phyloP scores from a whole-genome alignment of 2,113 vertebrate species.

The Gobiocypris rarus region DNA sequence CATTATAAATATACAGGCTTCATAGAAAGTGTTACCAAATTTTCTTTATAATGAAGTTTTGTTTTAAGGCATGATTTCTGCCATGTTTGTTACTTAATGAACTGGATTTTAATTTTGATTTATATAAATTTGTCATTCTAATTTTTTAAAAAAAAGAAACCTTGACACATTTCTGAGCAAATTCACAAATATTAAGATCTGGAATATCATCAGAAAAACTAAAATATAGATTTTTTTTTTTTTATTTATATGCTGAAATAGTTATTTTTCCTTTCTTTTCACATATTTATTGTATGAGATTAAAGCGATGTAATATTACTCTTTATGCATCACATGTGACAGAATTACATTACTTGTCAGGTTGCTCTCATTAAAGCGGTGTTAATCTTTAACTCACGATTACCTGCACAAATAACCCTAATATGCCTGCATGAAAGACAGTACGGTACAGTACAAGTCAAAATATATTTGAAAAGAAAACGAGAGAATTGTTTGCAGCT shows the following conservation, averaged over 20 bases:
- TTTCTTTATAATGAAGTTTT: too few species aligned
- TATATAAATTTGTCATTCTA: neutral
- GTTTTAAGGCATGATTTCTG: too few species aligned
- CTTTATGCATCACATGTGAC: neutral
- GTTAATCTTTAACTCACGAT: neutral
- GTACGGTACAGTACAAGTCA: neutral
- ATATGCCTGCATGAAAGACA: neutral
- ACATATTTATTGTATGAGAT: neutral
- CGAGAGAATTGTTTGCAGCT: slow-evolving; percentile 26
- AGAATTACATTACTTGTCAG: neutral
- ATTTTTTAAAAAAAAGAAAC: neutral
- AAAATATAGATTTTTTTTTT: too few species aligned
- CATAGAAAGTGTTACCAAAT: too few species aligned
- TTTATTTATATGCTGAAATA: neutral
- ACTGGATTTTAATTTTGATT: too few species aligned
- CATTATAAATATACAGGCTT: too few species aligned
- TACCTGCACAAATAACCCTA: neutral
- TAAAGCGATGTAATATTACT: neutral
- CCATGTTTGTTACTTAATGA: too few species aligned
- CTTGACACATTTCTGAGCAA: neutral
- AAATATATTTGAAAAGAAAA: neutral
- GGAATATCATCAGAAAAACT: too few species aligned
- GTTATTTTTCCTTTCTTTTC: neutral
- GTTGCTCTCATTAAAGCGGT: neutral
- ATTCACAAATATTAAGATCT: neutral